Conservation (phyloP, 2,797 vertebrate genomes). For the Sebastiscus albofasciatus region DNA sequence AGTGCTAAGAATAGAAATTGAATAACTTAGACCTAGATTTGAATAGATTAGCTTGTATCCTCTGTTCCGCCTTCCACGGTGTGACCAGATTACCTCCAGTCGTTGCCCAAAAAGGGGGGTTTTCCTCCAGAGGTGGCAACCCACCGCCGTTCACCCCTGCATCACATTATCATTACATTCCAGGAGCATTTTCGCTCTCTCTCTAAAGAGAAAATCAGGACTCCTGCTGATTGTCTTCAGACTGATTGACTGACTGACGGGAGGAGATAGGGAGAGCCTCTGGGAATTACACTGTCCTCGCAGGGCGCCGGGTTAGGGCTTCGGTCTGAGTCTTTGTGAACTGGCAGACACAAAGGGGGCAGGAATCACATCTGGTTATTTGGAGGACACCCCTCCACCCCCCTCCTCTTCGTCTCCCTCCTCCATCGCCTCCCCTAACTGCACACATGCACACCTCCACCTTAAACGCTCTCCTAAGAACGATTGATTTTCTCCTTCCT, state of each 20-base stretch:
- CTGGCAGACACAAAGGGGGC: constrained; percentile 67
- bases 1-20: constrained; percentile 33
- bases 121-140: constrained; percentile 56
- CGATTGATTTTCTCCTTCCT: background rate
- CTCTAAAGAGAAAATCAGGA: constrained; percentile 52
- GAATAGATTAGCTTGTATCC: constrained; percentile 72
- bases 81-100: constrained; percentile 74
- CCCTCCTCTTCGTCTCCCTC: background rate
- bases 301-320: constrained; percentile 45
- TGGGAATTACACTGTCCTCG: constrained; percentile 50
- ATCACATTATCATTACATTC: constrained; percentile 70
- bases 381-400: constrained; percentile 4
- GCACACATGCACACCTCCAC: constrained; percentile 32
- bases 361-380: constrained; percentile 72
- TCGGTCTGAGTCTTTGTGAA: constrained; percentile 71
- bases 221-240: constrained; percentile 62
- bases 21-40: constrained; percentile 53
- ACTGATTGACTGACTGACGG: constrained; percentile 70
- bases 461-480: constrained; percentile 18
- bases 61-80: constrained; percentile 63
- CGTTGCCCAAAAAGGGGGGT: constrained; percentile 29
- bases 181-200: constrained; percentile 33
- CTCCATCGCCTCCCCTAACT: background rate
- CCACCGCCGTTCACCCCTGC: constrained; percentile 38
- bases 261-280: constrained; percentile 63